Base-by-base conservation (phyloP, 2,888 invertebrate genomes). In the Scaptomyza flava region DNA sequence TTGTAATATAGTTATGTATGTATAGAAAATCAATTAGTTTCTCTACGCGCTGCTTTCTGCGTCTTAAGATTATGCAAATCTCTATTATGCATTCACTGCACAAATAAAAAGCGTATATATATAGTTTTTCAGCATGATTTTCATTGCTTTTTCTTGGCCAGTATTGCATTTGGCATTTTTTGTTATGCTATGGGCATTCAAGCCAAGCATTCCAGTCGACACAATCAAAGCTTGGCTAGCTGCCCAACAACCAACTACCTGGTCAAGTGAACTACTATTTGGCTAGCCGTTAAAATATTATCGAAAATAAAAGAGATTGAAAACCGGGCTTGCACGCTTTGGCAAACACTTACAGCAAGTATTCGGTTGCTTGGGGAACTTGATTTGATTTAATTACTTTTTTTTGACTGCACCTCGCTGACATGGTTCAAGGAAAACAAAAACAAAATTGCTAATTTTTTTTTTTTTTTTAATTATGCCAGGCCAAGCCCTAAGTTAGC, bases 251-350 rank as follows among this genome's bases (percentile, higher is more conserved):
- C 77, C 51, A 11, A 45, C 77, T 81, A 79, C 79, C 86, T 83
- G 82, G 86, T 83, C 82, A 85, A 80, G 71, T 85, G 81, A 83
- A 86, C 81, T 83, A 86, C 81, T 83, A 79, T 79, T 82, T 82
- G 83, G 78, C 74, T 57, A 58, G 66, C 48, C 52, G 45, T 59
- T 68, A 51, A 43, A 54, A 46, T 57, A 51, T 45, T 46, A 42
- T 52, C 23, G n/a, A 57, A 61, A 71, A 48, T 31, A 31, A 60
- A 41, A 60, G 53, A 63, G 46, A 61, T 38, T 41, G 47, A 64
- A 45, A 64, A 23, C n/a, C 54, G 17, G 31, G 56, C 50, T 17
- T 65, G 52, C 62, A 79, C 69, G 81, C 72, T 66, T 68, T 68
- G 65, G 45, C 66, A 69, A 70, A 61, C 72, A 75, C 68, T 81